These are phyloP conservation scores for Merops nubicus DNA, from an alignment of 2,113 vertebrate species.

Conservation along the genomic window DNA sequence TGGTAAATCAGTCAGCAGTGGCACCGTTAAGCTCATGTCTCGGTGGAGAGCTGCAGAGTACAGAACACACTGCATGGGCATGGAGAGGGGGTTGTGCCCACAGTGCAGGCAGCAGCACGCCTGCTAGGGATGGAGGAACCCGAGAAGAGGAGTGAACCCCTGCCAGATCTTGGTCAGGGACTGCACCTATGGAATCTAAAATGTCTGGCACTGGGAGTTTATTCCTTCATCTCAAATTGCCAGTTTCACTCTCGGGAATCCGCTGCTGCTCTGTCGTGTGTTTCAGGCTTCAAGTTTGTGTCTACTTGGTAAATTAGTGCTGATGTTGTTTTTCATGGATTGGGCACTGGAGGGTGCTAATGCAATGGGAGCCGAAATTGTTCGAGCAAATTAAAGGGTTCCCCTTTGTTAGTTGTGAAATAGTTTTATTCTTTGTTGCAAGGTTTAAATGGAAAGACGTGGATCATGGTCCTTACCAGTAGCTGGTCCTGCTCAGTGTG, in stretches of 20 bases:
- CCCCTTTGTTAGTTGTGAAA: constrained; percentile 31
- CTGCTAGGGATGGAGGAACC: background rate
- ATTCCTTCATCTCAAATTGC: background rate
- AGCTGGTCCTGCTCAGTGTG: background rate
- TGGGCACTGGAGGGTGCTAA: constrained; percentile 77
- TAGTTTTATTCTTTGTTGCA: constrained; percentile 26
- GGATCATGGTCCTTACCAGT: background rate
- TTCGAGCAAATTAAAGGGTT: background rate
- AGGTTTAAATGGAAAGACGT: background rate
- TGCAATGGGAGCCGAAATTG: constrained; percentile 40
- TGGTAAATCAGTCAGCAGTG: background rate
- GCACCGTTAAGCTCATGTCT: background rate
- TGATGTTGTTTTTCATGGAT: constrained; percentile 29
- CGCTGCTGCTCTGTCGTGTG: background rate
- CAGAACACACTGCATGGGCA: background rate
- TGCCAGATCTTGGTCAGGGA: background rate
- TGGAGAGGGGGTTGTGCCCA: accelerated
- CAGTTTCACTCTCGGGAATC: background rate
- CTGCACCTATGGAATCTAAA: background rate
- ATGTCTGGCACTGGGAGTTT: background rate
- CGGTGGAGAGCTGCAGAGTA: accelerated
- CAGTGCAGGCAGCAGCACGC: background rate
- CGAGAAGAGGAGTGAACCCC: background rate
- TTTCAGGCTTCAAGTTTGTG: background rate
- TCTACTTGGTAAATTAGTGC: background rate